Base-by-base conservation (phyloP, 2,797 vertebrate species). In the Xyrichtys novacula region DNA sequence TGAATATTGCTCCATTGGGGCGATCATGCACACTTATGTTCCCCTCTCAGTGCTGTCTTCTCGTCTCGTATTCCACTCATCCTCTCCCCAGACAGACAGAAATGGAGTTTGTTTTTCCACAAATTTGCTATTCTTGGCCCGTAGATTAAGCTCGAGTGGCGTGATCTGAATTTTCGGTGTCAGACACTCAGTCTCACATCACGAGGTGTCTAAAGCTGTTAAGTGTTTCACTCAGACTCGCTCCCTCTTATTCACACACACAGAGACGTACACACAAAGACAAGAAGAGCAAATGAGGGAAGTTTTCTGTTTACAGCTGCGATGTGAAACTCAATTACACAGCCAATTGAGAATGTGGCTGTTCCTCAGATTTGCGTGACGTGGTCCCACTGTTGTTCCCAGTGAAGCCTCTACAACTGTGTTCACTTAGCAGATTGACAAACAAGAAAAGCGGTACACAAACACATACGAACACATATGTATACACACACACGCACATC, bases 301-400 rank as follows among this genome's bases (percentile, higher is more conserved):
- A 62, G 63, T 29, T 17, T 64, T 79, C 57, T 85, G 75, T 86
- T 87, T 86, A 84, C 84, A 78, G 71, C 75, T 56, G 76, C 76
- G 28, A 58, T 50, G 67, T 81, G 60, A 90, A 87, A 91, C 81
- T 88, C 75, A 89, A 89, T 91, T 89, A 92, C 80, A 89, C 85
- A 85, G 82, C 60, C 83, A 87, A 81, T 88, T 88, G 85, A 87
- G 63, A 85, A 82, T 67, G 75, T 74, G 77, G 53, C 70, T 32
- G 65, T 56, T 79, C 77, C 72, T 78, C 62, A 75, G 77, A 81
- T 87, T 75, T 79, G 72, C 36, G 17, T 64, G 81, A 86, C 75
- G 60, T 71, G 72, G 71, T 82, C 46, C 70, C 77, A 78, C 63
- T 54, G 61, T 36, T 39, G 66, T 56, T 84, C 50, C 63, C 57